phyloP scores from a whole-genome alignment of 2,888 invertebrate species.

The Drosophila atripex region DNA sequence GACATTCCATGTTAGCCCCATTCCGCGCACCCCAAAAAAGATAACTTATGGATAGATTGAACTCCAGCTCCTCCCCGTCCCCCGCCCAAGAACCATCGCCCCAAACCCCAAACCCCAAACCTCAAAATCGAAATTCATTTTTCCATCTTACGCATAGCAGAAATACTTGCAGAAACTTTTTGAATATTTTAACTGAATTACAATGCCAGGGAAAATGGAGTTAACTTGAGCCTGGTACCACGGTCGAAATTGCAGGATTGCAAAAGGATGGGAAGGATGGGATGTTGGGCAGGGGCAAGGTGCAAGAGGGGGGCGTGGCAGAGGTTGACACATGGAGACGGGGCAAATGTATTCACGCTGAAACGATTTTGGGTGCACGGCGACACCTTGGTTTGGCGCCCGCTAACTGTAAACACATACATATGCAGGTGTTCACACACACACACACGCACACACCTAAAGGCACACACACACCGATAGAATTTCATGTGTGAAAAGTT shows the following conservation, averaged over 20 bases:
- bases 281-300: not conserved
- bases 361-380: slow-evolving; percentile 78
- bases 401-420: slow-evolving; percentile 78
- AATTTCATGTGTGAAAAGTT: slow-evolving; percentile 72
- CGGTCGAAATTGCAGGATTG: slow-evolving; percentile 35
- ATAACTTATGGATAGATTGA: slow-evolving; percentile 23
- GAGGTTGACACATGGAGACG: slow-evolving; percentile 36
- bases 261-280: slow-evolving; percentile 3
- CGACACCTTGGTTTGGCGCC: slow-evolving; percentile 78
- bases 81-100: not conserved
- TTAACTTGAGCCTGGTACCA: slow-evolving; percentile 24
- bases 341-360: slow-evolving; percentile 76
- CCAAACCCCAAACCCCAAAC: slow-evolving; percentile 7
- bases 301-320: slow-evolving; percentile 32
- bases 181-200: slow-evolving; percentile 50
- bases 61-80: not conserved
- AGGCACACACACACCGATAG: slow-evolving; percentile 8
- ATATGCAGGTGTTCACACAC: slow-evolving; percentile 47
- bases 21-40: slow-evolving; percentile 7
- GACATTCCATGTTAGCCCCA: slow-evolving; percentile 11
- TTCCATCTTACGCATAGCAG: slow-evolving; percentile 28
- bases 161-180: slow-evolving; percentile 35
- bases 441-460: slow-evolving; percentile 4
- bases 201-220: slow-evolving; percentile 17
- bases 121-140: slow-evolving; percentile 38